Evolutionary conservation across 2,797 vertebrate genomes (phyloP), one percentile per base, ranked within the genome.

Genomic region (Pristis pectinata): DNA sequence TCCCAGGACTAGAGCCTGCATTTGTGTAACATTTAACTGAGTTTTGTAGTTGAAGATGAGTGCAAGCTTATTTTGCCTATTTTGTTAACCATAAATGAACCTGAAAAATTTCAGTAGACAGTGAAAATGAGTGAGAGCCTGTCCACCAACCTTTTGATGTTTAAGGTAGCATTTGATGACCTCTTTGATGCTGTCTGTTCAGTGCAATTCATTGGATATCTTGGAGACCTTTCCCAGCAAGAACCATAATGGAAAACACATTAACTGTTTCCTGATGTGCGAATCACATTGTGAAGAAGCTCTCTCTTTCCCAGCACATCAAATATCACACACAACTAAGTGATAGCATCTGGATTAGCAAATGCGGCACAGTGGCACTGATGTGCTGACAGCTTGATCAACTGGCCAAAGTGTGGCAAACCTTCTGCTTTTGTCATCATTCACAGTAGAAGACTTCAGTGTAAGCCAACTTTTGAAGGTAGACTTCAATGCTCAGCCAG

Each of bases 51-150:
- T 92, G 56, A 67, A 92, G 87, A n/a, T 30, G 87, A 92, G 15
- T 72, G 67, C 91, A 49, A 70, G 37, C 70, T 70, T 70, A 70
- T 44, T 6, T 27, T 93, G 22, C 24, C 67, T 64, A 72, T 93
- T 93, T 93, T 72, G 44, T 93, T 70, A 93, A n/a, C n/a, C 41
- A 70, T 70, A 93, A 93, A 93, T 44, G 59, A 53, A 6, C 19
- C n/a, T 49, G 93, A 93, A 93, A 93, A 27, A 6, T 11, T 92
- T 74, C 91, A 93, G 64, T 44, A 44, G 27, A 15, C 10, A 30
- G 64, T 27, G 67, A 24, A 93, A 93, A 8, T 37, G 37, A 72
- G 67, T 22, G 27, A 19, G 56, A 93, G 44, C 41, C 41, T 72
- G 22, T 70, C 41, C 67, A 37, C 91, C 72, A 37, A 74, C 49